Evolutionary conservation across 2,797 vertebrate species (phyloP).

Genomic region (Kryptopterus vitreolus): DNA sequence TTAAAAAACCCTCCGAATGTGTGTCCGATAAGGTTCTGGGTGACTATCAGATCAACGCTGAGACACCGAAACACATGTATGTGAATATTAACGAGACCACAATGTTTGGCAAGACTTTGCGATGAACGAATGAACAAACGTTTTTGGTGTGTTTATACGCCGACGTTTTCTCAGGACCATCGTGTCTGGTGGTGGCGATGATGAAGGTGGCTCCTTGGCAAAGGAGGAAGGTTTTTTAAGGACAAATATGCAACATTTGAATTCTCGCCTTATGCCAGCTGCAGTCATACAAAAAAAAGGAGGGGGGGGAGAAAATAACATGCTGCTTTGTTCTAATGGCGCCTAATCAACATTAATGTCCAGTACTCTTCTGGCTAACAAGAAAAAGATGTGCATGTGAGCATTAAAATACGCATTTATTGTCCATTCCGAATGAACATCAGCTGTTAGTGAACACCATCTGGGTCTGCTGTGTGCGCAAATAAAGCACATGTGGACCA

Average conservation of each 20-base stretch:
- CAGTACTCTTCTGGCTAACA: background rate
- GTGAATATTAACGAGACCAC: background rate
- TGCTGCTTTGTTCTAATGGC: background rate
- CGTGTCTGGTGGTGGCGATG: background rate
- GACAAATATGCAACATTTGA: background rate
- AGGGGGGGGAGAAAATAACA: too few species aligned
- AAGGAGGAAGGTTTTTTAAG: background rate
- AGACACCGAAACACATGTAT: background rate
- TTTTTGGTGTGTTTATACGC: background rate
- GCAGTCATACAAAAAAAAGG: background rate
- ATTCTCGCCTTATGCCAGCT: background rate
- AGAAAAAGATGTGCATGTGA: background rate
- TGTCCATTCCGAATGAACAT: conserved; percentile 3
- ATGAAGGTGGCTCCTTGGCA: background rate
- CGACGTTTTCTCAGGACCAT: background rate
- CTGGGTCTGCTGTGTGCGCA: background rate
- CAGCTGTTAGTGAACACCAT: background rate
- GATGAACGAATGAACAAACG: background rate
- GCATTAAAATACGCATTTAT: conserved; percentile 16
- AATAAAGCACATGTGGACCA: conserved; percentile 29
- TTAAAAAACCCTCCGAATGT: background rate
- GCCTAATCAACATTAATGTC: background rate
- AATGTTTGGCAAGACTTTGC: background rate
- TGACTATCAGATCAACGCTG: background rate
- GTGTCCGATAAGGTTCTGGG: background rate